phyloP scores from a whole-genome alignment of 2,888 invertebrate genomes.

The Morpho achilles region DNA sequence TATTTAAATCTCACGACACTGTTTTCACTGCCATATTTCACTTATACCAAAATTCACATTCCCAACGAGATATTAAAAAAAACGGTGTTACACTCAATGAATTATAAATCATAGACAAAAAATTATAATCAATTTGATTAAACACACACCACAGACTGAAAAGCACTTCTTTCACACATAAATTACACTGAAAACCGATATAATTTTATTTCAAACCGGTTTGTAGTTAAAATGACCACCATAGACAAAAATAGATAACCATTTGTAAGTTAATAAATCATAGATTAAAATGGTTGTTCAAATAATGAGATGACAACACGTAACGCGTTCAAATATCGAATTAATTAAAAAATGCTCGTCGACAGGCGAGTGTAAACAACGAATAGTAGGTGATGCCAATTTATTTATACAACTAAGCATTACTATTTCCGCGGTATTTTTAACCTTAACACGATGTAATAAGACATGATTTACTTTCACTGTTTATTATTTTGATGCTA shows the following conservation, averaged over 20 bases:
- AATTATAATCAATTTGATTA: too few relatives aligned
- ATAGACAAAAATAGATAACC: too few relatives aligned
- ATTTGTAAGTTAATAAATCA: too few relatives aligned
- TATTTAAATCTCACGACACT: constrained; percentile 35
- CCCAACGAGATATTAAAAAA: neutral
- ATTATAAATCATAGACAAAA: constrained; percentile 5
- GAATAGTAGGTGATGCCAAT: constrained; percentile 51
- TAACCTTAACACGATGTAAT: constrained; percentile 40
- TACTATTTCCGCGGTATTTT: constrained; percentile 34
- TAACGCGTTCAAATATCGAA: constrained; percentile 66
- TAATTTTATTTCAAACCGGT: too few relatives aligned
- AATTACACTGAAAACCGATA: too few relatives aligned
- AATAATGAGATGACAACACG: constrained; percentile 43
- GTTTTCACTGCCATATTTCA: constrained; percentile 13
- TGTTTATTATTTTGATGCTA: constrained; percentile 32
- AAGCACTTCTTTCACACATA: too few relatives aligned
- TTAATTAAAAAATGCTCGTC: constrained; percentile 68
- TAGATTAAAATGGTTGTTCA: too few relatives aligned
- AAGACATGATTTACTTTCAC: constrained; percentile 32
- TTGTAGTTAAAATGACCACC: too few relatives aligned
- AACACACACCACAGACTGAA: too few relatives aligned
- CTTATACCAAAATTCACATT: constrained; percentile 1
- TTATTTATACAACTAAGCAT: constrained; percentile 37
- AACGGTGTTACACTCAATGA: neutral
- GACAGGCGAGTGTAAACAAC: constrained; percentile 65